Base-by-base conservation (phyloP, 2,888 invertebrate species). In the Eupithecia subfuscata region DNA sequence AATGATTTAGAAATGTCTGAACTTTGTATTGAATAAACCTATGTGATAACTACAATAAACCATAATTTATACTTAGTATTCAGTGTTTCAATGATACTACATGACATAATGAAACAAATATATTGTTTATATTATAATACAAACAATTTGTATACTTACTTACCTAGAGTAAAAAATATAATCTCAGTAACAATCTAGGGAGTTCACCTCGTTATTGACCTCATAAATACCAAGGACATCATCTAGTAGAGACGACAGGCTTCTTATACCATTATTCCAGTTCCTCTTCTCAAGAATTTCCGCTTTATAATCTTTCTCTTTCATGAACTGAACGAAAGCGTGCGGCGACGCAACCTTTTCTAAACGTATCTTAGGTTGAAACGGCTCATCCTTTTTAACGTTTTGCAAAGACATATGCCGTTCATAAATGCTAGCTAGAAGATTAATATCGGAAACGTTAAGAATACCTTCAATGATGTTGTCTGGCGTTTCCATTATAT, bases 161-260 rank as follows among this genome's bases (percentile, higher is more conserved):
- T 12, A 75, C 22, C 60, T 65, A 73, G 30, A 34, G 64, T 34
- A 52, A 78, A 79, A 76, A 70, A 76, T 73, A 74, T 12, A 25
- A 79, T 88, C 68, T 68, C 88, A 97, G 84, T 97, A 97, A 91
- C 97, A 97, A 92, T 97, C 97, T 93, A 97, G 95, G 43, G 94
- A 92, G 84, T 97, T 97, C 0, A 95, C 90, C 78, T 96, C 95
- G 45, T 87, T 86, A 60, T 88, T 91, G 1, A 89, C 85, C 80
- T 96, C 95, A 82, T 96, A 96, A 72, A 96, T 94, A 14, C 96
- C 95, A 34, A 97, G 87, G 78, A 97, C 96, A 87, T 98, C 97
- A 83, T 97, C 97, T 2, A 98, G 88, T 7, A 97, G 92, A 0
- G 97, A 97, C 4, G 96, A 95, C 22, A 97, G 95, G 82, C 96